Percentiles rank a stretch among this genome's conserved stretches.
These are phyloP conservation scores for Tupaia chinensis DNA, from an alignment of 2,113 vertebrate species.

Conservation along the genomic window DNA sequence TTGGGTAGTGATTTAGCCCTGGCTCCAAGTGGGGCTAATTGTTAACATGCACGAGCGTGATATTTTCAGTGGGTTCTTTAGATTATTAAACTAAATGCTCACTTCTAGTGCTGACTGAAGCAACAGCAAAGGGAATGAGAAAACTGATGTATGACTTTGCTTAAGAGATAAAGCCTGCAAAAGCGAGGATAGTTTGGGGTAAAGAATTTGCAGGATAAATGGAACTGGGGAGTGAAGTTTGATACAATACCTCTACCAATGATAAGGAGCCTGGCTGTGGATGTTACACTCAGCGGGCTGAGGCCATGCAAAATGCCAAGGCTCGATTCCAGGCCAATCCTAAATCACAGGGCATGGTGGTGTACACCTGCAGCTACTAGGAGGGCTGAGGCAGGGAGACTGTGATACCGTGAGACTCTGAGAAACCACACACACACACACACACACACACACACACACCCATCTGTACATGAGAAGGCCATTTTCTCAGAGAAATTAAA, in stretches of 20 bases:
- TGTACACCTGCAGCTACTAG: too few species aligned
- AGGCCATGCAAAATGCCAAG: too few species aligned
- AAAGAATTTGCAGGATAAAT: neutral
- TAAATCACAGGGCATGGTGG: too few species aligned
- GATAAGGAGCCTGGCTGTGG: too few species aligned
- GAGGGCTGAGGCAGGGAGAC: too few species aligned
- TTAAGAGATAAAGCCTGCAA: neutral
- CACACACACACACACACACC: too few species aligned
- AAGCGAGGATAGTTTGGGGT: neutral
- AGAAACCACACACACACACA: too few species aligned
- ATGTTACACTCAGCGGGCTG: too few species aligned
- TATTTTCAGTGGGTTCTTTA: slow-evolving; percentile 7
- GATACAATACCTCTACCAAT: neutral
- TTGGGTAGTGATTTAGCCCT: neutral
- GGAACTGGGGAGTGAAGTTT: neutral
- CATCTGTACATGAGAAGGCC: too few species aligned
- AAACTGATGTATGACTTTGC: neutral
- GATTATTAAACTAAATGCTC: neutral
- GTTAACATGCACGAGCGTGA: neutral
- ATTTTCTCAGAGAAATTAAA: neutral
- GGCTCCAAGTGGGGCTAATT: neutral
- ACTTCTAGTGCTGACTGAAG: neutral
- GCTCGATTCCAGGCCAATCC: too few species aligned
- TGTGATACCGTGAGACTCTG: too few species aligned
- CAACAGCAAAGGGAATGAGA: neutral